Evolutionary conservation across 1,140 invertebrate genomes (phyloP).

Genomic region (Pristionchus pacificus): DNA sequence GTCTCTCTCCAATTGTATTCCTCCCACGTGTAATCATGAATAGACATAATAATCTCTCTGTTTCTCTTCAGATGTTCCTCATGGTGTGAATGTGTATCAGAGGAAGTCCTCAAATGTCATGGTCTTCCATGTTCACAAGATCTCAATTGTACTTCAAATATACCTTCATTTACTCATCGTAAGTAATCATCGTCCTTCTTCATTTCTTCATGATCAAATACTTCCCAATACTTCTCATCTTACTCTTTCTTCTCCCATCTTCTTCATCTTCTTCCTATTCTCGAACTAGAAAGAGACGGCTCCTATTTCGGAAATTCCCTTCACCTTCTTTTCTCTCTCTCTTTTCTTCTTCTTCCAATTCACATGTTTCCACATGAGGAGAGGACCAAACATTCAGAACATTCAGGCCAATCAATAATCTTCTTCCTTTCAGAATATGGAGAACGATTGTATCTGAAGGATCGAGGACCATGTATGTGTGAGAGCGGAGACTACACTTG

Average conservation of each 20-base stretch:
- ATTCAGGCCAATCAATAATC: neutral
- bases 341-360: too few species aligned
- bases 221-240: neutral
- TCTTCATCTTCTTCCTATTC: constrained; percentile 8
- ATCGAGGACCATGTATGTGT: constrained; percentile 50
- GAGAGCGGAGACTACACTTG: constrained; percentile 51
- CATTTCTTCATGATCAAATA: too few species aligned
- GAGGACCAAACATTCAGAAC: neutral
- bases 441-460: constrained; percentile 50
- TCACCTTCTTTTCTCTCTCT: too few species aligned
- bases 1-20: neutral
- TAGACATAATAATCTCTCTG: too few species aligned
- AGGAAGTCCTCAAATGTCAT: constrained; percentile 42
- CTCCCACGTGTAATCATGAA: constrained; percentile 35
- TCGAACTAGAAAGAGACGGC: too few species aligned
- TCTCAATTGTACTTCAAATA: neutral
- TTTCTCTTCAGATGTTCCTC: constrained; percentile 51
- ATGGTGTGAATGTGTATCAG: constrained; percentile 48
- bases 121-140: constrained; percentile 40
- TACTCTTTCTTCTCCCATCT: neutral
- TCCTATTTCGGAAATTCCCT: too few species aligned
- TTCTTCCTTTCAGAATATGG: constrained; percentile 44
- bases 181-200: too few species aligned
- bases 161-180: too few species aligned
- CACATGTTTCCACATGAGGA: too few species aligned